phyloP scores from a whole-genome alignment of 1,140 invertebrate species.

The Cyclina sinensis region DNA sequence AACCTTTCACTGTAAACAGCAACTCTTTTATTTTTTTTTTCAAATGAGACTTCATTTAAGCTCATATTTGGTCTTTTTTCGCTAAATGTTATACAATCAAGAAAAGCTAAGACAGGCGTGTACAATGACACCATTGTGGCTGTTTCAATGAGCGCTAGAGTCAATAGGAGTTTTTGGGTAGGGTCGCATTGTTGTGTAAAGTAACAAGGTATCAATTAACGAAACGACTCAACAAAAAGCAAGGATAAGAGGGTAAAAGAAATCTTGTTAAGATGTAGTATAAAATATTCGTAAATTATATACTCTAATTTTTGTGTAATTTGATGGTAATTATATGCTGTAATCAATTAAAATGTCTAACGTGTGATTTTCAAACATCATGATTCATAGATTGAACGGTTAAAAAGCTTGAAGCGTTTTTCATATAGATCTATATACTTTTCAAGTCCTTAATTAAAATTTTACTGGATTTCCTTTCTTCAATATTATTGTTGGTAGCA shows the following conservation, averaged over 20 bases:
- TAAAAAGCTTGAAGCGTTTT: not conserved
- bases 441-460: not conserved
- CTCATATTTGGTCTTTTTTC: conserved; percentile 11
- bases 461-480: no score
- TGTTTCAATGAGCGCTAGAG: not conserved
- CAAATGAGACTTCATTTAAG: not conserved
- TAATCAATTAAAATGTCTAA: conserved; percentile 17
- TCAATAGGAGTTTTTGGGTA: conserved; percentile 23
- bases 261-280: not conserved
- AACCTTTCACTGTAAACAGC: not conserved
- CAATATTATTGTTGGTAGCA: no score
- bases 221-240: conserved; percentile 4
- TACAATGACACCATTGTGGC: not conserved
- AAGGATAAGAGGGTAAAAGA: not conserved
- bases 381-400: not conserved
- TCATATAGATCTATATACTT: no score
- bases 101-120: not conserved
- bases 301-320: conserved; percentile 18
- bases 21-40: not conserved
- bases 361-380: not conserved
- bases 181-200: not conserved
- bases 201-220: conserved; percentile 26
- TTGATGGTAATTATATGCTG: not conserved
- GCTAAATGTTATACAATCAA: conserved; percentile 9
- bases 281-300: conserved; percentile 38